Percentiles rank a stretch among this genome's conserved stretches.
Evolutionary conservation across 2,888 invertebrate genomes (phyloP).

Genomic region (Phania funesta): DNA sequence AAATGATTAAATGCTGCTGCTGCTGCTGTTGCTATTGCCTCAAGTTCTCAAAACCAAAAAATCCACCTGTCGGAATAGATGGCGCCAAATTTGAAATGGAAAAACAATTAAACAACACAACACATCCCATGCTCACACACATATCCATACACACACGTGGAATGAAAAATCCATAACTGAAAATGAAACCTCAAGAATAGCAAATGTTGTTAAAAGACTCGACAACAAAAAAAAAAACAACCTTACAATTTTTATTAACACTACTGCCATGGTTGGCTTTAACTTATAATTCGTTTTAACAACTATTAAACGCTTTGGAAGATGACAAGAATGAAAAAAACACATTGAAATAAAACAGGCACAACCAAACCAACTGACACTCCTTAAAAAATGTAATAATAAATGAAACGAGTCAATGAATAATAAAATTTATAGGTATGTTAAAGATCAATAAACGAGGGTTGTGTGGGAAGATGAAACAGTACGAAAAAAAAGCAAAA

Average conservation of each 20-base stretch:
- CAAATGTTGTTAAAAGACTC: constrained; percentile 17
- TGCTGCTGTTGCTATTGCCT: constrained; percentile 24
- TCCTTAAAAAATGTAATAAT: constrained; percentile 63
- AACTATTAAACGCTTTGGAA: constrained; percentile 59
- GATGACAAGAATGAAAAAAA: constrained; percentile 19
- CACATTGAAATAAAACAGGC: constrained; percentile 13
- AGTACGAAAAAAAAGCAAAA: not conserved
- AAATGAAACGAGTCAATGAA: constrained; percentile 51
- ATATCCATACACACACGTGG: not conserved
- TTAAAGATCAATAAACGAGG: constrained; percentile 40
- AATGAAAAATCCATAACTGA: constrained; percentile 51
- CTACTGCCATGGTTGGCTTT: constrained; percentile 40
- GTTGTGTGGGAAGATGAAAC: constrained; percentile 1
- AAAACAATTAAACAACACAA: constrained; percentile 52
- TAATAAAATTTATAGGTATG: constrained; percentile 28
- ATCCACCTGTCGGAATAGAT: constrained; percentile 65
- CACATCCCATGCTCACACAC: not conserved
- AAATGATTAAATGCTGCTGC: constrained; percentile 57
- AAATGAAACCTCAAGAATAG: constrained; percentile 42
- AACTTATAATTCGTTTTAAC: constrained; percentile 68
- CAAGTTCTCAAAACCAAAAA: constrained; percentile 38
- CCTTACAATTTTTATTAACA: constrained; percentile 53
- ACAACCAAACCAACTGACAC: constrained; percentile 63
- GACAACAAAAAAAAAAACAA: too few relatives aligned
- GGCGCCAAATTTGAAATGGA: constrained; percentile 63